Evolutionary conservation across 1,140 invertebrate genomes (phyloP).

Genomic region (Drosophila burlai): DNA sequence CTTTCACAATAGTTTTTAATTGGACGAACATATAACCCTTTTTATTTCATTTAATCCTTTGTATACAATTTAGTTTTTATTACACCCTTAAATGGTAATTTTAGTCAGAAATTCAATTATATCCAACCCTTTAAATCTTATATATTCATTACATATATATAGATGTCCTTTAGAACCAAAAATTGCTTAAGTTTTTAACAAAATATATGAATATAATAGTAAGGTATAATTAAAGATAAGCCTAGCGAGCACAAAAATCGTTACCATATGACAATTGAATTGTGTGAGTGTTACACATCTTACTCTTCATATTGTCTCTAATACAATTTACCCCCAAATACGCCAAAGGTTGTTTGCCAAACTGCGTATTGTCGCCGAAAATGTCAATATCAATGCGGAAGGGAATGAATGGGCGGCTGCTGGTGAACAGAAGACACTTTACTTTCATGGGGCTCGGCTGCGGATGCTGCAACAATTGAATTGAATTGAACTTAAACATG

Average conservation of each 20-base stretch:
- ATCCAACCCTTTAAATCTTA: no score
- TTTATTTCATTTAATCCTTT: not conserved
- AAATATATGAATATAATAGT: no score
- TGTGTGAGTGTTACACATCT: no score
- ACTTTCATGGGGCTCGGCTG: slow-evolving; percentile 8
- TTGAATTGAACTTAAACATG: slow-evolving; percentile 33
- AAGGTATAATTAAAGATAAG: no score
- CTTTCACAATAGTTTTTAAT: not conserved
- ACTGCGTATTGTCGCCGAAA: not conserved
- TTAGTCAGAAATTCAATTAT: no score
- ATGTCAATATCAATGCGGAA: slow-evolving; percentile 9
- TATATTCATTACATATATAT: no score
- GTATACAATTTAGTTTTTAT: not conserved
- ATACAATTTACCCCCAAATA: not conserved
- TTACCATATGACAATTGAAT: not conserved
- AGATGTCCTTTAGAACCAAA: no score
- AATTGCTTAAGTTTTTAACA: no score
- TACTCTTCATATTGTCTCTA: not conserved
- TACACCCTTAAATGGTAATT: no score
- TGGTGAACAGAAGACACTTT: slow-evolving; percentile 19
- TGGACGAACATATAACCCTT: not conserved
- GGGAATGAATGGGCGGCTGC: slow-evolving; percentile 6
- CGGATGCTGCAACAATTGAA: slow-evolving; percentile 28
- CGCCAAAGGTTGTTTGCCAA: not conserved
- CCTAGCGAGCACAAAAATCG: not conserved